Evolutionary conservation across 1,140 invertebrate genomes (phyloP), one percentile per base, ranked within the genome.

Genomic region (Aphidius ervi): DNA sequence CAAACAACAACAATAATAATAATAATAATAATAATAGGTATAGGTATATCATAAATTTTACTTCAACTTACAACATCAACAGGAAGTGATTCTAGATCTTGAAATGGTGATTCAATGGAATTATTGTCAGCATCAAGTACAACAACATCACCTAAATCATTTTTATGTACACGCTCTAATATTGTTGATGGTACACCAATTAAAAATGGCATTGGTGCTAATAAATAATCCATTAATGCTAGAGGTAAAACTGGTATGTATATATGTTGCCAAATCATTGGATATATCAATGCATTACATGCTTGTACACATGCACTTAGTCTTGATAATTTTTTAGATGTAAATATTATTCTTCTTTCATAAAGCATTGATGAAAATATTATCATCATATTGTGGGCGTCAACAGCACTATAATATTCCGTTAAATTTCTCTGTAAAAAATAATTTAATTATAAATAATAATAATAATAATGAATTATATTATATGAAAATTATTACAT

Each of bases 181-280:
- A 95, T 89, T 61, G 84, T 80, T 55, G 87, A 81, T 64, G 94
- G 94, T 46, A 97, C 92, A 54, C 96, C 95, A 72, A 98, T 96
- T 8, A 97, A 81, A 82, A 92, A 98, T 59, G 95, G 95, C 93
- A 97, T 97, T 1, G 94, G 94, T 7, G 94, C 94, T 65, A 89
- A 81, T 63, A 97, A 82, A 81, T 97, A 97, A 79, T 97, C 95
- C 60, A 92, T 87, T 45, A 98, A 83, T 67, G 88, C 86, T 68
- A 87, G 82, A 16, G 95, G 95, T 63, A 98, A 75, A 64, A 97
- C 89, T 40, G 96, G 95, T 76, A 98, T 98, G 73, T 93, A 98
- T 70, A 98, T 94, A 71, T 98, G 94, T 76, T 98, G 95, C 95
- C 96, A 98, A 66, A 90, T 89, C 94, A 98, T 97, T 5, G 96